Evolutionary conservation across 2,797 vertebrate genomes (phyloP), one percentile per base, ranked within the genome.

Genomic region (Xiphorhynchus erythropygius): DNA sequence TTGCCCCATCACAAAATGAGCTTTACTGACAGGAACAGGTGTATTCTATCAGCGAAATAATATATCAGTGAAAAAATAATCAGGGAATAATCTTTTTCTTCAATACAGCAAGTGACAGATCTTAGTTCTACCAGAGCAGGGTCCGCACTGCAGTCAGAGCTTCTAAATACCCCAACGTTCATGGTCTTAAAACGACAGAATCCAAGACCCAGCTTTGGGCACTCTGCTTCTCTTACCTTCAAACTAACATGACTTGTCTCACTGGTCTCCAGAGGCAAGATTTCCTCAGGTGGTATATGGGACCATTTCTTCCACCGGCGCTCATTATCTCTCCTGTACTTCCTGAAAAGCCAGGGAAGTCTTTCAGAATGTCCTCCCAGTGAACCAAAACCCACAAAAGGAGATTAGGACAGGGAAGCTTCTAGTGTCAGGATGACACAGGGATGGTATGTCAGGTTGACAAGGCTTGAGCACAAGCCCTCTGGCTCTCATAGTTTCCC

Each of bases 221-320:
- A 49, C 10, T 3, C 3, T 68, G 46, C 18, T 32, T 28, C 6
- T 46, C 71, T 95, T 97, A 99, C 99, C 98, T 99, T 99, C 49
- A 99, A 95, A 94, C 98, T 99, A 60, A 99, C 92, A 1, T 98
- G 92, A 62, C 97, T 99, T 64, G 96, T 98, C 84, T 99, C 99
- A 63, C 98, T 98, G 87, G 98, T 98, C 81, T 99, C 98, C 93
- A 99, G 97, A 18, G 98, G 98, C 52, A 96, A 87, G 89, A 99
- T 99, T 90, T 98, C 96, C 52, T 99, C 98, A 10, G 98, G 53
- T 25, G 98, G 95, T 80, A 99, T 99, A 93, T 99, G 99, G 60
- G 98, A 99, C 99, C 99, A 99, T 95, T 97, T 99, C 97, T 99
- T 99, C 96, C 97, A 97, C 82, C 98, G 98, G 67, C 98, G 96